A percentile compares a stretch with the other conserved stretches of the same genome.
Evolutionary conservation across 2,888 invertebrate species (phyloP).

Genomic region (Drosophila niveifrons): DNA sequence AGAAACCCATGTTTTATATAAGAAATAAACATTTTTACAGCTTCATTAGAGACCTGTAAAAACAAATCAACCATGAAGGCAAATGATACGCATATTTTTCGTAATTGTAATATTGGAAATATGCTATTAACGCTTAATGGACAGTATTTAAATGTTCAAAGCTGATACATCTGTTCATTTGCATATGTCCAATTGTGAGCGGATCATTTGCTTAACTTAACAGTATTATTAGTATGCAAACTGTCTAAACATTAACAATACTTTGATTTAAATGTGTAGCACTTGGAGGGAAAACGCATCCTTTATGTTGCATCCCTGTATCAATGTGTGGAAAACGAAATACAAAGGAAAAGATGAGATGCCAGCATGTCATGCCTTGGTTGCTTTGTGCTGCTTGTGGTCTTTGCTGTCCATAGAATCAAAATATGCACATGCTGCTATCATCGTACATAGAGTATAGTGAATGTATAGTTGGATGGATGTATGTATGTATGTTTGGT

Average conservation of each 20-base stretch:
- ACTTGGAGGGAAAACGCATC: not conserved
- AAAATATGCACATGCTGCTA: constrained; percentile 40
- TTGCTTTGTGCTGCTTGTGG: constrained; percentile 30
- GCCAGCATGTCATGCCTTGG: constrained; percentile 40
- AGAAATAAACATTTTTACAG: constrained; percentile 6
- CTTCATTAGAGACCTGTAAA: not conserved
- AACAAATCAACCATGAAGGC: not conserved
- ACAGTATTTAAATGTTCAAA: constrained; percentile 8
- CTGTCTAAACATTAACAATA: not conserved
- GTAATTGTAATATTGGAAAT: constrained; percentile 1
- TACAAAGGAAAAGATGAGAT: constrained; percentile 51
- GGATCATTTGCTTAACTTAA: not conserved
- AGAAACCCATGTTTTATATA: constrained; percentile 50
- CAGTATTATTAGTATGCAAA: constrained; percentile 1
- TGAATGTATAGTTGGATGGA: not conserved
- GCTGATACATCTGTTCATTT: constrained; percentile 13
- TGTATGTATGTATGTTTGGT: constrained; percentile 1
- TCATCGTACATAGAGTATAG: not conserved
- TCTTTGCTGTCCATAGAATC: constrained; percentile 39
- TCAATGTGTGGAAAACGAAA: constrained; percentile 7
- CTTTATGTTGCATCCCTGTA: not conserved
- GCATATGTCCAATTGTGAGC: not conserved
- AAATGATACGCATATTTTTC: not conserved
- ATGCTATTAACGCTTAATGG: constrained; percentile 8
- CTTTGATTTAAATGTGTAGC: not conserved